Evolutionary conservation across 2,113 vertebrate species (phyloP).

Genomic region (Otus sunia): DNA sequence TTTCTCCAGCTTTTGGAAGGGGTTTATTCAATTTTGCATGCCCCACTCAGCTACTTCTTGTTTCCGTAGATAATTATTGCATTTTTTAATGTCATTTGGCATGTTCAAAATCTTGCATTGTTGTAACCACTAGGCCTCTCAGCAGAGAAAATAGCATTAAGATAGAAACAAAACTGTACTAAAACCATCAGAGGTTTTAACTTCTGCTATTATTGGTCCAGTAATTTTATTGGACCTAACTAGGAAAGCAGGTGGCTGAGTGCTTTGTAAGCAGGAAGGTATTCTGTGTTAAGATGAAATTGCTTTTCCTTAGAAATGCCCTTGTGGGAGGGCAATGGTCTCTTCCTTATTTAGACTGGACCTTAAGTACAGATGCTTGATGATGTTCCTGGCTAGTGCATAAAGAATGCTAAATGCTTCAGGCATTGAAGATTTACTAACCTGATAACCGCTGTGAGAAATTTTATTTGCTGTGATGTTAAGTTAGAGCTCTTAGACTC

Average conservation of each 20-base stretch:
- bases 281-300: neutral
- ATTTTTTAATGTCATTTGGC: neutral
- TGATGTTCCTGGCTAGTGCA: neutral
- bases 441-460: neutral
- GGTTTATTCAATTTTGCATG: neutral
- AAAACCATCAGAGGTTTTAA: neutral
- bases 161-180: neutral
- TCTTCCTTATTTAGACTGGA: neutral
- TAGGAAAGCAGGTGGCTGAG: neutral
- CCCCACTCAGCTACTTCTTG: neutral
- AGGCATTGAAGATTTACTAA: neutral
- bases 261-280: neutral
- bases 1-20: neutral
- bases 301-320: neutral
- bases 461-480: neutral
- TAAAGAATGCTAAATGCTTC: neutral
- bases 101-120: neutral
- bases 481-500: neutral
- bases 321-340: neutral
- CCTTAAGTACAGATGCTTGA: neutral
- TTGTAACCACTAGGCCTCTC: neutral
- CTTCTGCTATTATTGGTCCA: neutral
- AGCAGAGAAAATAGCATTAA: neutral
- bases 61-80: neutral
- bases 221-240: neutral